A percentile compares a stretch with the other conserved stretches of the same genome.
Evolutionary conservation across 1,140 invertebrate species (phyloP).

Genomic region (Heterodera schachtii): DNA sequence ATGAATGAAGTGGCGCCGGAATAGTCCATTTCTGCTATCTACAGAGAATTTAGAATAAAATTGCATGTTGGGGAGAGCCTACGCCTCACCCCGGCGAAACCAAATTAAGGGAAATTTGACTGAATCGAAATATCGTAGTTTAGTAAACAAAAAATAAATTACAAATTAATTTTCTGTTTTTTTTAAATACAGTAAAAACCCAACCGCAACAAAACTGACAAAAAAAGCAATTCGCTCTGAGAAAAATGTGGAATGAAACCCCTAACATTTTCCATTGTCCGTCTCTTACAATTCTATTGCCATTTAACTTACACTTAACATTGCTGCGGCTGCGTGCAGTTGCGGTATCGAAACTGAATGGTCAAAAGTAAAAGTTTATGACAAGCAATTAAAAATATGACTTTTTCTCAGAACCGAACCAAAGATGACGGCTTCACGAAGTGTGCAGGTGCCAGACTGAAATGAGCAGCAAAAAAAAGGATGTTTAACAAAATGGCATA

Average conservation of each 20-base stretch:
- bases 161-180: no score
- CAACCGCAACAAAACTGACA: no score
- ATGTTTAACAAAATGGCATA: background rate
- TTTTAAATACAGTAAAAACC: no score
- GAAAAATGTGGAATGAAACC: no score
- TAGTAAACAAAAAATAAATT: no score
- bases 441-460: slow-evolving; percentile 84
- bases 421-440: slow-evolving; percentile 91
- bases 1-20: slow-evolving; percentile 96
- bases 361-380: background rate
- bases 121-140: no score
- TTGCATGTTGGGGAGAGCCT: no score
- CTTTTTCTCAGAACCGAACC: slow-evolving; percentile 80
- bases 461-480: slow-evolving; percentile 34
- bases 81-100: no score
- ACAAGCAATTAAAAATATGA: background rate
- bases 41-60: slow-evolving; percentile 37
- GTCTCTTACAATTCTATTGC: background rate
- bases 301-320: slow-evolving; percentile 73
- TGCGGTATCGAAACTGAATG: slow-evolving; percentile 85
- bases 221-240: no score
- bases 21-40: slow-evolving; percentile 95
- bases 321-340: slow-evolving; percentile 90
- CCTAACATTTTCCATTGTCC: background rate
- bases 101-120: no score